Percentiles rank a stretch among this genome's conserved stretches.
Conservation (phyloP, 2,113 vertebrate genomes). For the Octodon degus region DNA sequence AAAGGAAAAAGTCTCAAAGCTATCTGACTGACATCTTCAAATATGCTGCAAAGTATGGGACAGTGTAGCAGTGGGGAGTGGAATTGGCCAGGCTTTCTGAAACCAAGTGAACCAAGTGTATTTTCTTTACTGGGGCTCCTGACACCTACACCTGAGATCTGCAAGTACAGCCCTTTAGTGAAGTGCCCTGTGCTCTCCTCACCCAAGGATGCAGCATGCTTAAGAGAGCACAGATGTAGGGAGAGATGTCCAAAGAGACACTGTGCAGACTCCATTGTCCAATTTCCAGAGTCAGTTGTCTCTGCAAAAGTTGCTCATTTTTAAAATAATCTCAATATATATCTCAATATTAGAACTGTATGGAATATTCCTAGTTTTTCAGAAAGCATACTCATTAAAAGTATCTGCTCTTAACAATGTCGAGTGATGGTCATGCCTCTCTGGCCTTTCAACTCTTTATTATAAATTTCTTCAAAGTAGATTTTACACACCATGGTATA, state of each 20-base stretch:
- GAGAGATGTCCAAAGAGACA: neutral
- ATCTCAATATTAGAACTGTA: neutral
- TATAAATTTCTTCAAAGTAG: neutral
- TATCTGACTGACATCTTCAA: conserved; percentile 62
- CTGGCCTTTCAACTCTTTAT: neutral
- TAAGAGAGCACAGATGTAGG: neutral
- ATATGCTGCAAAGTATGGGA: neutral
- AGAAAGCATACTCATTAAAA: neutral
- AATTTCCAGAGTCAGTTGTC: neutral
- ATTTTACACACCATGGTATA: neutral
- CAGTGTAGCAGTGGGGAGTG: neutral
- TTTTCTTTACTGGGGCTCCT: neutral
- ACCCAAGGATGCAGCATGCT: neutral
- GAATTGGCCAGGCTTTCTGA: neutral
- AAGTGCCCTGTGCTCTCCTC: neutral
- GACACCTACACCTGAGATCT: neutral
- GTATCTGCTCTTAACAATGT: neutral
- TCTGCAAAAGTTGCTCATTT: neutral
- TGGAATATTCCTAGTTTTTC: neutral
- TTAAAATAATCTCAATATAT: neutral
- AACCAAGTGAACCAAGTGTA: neutral
- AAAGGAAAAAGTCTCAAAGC: conserved; percentile 66
- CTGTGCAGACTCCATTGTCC: neutral
- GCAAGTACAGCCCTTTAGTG: neutral
- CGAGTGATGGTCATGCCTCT: neutral